Base-by-base conservation (phyloP, 2,888 invertebrate genomes). In the Heliconius hortense region DNA sequence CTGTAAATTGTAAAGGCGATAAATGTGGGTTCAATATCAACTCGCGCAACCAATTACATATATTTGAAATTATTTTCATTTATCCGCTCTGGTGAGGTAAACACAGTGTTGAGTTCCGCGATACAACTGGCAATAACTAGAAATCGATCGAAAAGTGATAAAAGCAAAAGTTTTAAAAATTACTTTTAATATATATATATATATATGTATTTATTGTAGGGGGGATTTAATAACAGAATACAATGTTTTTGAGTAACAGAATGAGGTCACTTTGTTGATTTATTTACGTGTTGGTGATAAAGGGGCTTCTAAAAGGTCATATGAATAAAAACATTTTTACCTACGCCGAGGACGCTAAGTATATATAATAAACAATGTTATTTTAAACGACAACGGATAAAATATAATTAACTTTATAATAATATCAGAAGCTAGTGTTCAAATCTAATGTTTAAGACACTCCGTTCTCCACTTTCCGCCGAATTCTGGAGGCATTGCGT, bases 241-340 rank as follows among this genome's bases (percentile, higher is more conserved):
- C 60, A 35, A 35, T 35, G 56, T 43, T 64, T 56, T 75, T 39
- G 59, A 71, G 71, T 64, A 69, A 71, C 74, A n/a, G 69, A 75
- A 71, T 75, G 74, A 75, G 74, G 74, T 75, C 74, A 75, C 70
- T 43, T 70, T 4, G 56, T 59, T 75, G 64, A 75, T 75, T 75
- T 64, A 75, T 75, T 71, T 64, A 75, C 64, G 70, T 64, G 74
- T 69, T 62, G 39, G 68, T 62, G 48, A 64, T 69, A 63, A n/a
- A 56, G 56, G 24, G 74, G n/a, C 59, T 28, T 31, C 56, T 28
- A 35, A 39, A 70, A 70, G 70, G 70, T 64, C 59, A 63, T 53
- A 62, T 53, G 63, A 72, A 63, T 63, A 63, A 63, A 24, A 71
- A 71, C 26, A 60, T 35, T 21, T 59, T 26, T 26, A 60, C 39